Evolutionary conservation across 2,113 vertebrate genomes (phyloP).

Genomic region (Clarias gariepinus): DNA sequence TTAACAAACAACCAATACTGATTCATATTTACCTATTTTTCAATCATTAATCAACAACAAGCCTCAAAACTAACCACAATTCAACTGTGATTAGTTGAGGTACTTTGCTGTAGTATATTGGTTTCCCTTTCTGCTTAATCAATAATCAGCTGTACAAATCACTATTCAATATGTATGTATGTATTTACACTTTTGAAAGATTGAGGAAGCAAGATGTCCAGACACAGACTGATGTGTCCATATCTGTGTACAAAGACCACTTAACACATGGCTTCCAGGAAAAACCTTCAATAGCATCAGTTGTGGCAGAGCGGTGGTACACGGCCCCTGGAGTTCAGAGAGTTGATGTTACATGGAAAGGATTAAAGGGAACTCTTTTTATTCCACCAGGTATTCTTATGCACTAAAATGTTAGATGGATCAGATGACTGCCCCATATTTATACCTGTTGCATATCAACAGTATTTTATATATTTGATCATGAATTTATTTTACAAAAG

Average conservation of each 20-base stretch:
- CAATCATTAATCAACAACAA: no score
- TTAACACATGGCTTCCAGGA: slow-evolving; percentile 58
- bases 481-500: background rate
- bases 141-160: background rate
- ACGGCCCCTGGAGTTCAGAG: slow-evolving; percentile 66
- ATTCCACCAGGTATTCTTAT: slow-evolving; percentile 67
- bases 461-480: background rate
- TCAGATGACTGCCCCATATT: background rate
- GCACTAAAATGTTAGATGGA: background rate
- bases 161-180: background rate
- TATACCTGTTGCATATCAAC: background rate
- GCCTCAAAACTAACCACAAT: no score
- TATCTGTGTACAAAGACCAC: slow-evolving; percentile 68
- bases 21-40: no score
- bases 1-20: no score
- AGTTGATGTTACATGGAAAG: slow-evolving; percentile 57
- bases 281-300: slow-evolving; percentile 51
- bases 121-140: no score
- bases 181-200: slow-evolving; percentile 49
- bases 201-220: slow-evolving; percentile 65
- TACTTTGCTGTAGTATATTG: no score
- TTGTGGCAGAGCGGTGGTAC: slow-evolving; percentile 70
- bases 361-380: slow-evolving; percentile 66
- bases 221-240: slow-evolving; percentile 59
- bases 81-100: no score